Base-by-base conservation (phyloP, 2,113 vertebrate species). In the Bujurquina vittata region DNA sequence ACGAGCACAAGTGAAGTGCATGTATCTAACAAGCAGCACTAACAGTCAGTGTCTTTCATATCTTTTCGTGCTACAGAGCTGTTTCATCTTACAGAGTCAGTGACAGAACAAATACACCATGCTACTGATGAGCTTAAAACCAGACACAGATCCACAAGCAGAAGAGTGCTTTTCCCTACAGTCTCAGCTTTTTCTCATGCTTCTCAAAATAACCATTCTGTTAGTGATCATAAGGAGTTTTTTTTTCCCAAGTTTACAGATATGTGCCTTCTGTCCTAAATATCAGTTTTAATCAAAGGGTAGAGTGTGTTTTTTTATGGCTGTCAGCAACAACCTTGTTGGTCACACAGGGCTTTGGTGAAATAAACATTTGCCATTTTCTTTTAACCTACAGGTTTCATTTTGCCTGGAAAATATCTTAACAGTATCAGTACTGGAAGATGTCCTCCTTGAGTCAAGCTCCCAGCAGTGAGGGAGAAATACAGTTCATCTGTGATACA, bases 41-140 rank as follows among this genome's bases (percentile, higher is more conserved):
- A 72, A 52, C 67, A 72, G 67, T 54, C 67, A 33, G 4, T 3
- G 10, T 54, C 67, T 72, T 54, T 72, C 46, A 54, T 20, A 29
- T 72, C 10, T 54, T 43, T 72, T 72, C 52, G 46, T 31, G 43
- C 43, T 72, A 52, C 65, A 52, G 43, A 52, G 46, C 26, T 31
- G 43, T 72, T 49, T 72, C 46, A 54, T 12, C 43, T 69, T 69
- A 69, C 65, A 72, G 10, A 72, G 59, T 20, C 33, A 62, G 10
- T 77, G 73, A 78, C 77, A 43, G 18, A 65, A 56, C 40, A 77
- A 84, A 76, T 23, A 74, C 37, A 75, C 40, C 5, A 17, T 80
- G 75, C 82, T 63, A 83, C 76, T 58, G 80, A 87, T 75, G 76
- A 81, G 57, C 43, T 83, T 87, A 18, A 84, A 80, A 58, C 20